phyloP scores from a whole-genome alignment of 2,797 vertebrate genomes.

The Sciurus carolinensis region DNA sequence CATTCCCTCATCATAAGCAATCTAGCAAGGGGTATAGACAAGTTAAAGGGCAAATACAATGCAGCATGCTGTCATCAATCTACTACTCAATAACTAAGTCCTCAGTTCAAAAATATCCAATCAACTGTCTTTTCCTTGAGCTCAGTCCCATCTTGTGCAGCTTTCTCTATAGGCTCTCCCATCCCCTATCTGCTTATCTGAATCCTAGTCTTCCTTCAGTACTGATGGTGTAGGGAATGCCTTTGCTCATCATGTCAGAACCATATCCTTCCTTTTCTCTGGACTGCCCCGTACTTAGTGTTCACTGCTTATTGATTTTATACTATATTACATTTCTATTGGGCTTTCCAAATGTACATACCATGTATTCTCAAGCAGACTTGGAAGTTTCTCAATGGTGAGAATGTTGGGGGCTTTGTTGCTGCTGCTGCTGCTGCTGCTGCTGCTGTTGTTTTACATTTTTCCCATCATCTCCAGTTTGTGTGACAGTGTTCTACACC shows the following conservation, averaged over 20 bases:
- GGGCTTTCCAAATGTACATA: neutral
- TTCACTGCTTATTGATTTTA: neutral
- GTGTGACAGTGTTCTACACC: neutral
- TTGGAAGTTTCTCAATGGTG: neutral
- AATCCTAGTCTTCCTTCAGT: neutral
- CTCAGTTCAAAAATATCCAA: conserved; percentile 9
- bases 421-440: neutral
- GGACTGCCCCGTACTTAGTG: too few relatives aligned
- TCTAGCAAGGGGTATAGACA: neutral
- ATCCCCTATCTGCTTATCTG: neutral
- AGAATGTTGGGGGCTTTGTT: neutral
- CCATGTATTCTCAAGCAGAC: rapidly evolving
- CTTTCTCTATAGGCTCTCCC: neutral
- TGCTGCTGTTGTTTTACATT: neutral
- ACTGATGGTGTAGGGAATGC: neutral
- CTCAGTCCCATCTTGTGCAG: neutral
- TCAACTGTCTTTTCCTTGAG: neutral
- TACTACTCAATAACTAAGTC: neutral
- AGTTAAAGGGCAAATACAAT: neutral
- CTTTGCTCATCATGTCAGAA: neutral
- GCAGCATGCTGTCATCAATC: neutral
- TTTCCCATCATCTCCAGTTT: neutral
- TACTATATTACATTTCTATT: neutral
- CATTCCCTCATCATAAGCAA: neutral
- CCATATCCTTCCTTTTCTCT: neutral